Evolutionary conservation across 1,140 invertebrate genomes (phyloP).

Genomic region (Halesus radiatus): DNA sequence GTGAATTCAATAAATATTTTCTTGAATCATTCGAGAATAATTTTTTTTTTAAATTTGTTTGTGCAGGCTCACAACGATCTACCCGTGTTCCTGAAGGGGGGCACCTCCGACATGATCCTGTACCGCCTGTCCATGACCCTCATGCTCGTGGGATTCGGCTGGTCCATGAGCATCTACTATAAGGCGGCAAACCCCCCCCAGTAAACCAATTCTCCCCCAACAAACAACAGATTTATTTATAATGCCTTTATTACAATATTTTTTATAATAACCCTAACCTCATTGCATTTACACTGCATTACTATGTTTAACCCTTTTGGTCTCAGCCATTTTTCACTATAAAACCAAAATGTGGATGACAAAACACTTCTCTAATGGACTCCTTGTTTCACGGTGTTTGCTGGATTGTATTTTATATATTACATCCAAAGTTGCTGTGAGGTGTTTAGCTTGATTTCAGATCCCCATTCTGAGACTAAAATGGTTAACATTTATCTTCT

Average conservation of each 20-base stretch:
- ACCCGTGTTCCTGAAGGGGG: slow-evolving; percentile 75
- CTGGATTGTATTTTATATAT: no score
- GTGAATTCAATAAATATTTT: no score
- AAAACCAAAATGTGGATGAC: no score
- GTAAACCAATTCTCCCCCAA: slow-evolving; percentile 2
- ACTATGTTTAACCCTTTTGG: neutral
- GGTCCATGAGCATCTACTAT: neutral
- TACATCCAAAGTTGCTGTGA: no score
- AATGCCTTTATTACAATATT: slow-evolving; percentile 15
- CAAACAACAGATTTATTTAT: slow-evolving; percentile 2
- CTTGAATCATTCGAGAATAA: no score
- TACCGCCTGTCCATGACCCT: slow-evolving; percentile 67
- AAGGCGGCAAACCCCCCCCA: neutral
- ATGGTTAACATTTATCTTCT: neutral
- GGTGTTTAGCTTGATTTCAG: no score
- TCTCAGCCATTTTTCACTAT: no score
- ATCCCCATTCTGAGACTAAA: no score
- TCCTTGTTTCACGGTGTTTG: no score
- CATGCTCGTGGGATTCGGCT: slow-evolving; percentile 63
- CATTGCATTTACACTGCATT: slow-evolving; percentile 3
- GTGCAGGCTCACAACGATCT: slow-evolving; percentile 70
- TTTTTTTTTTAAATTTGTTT: no score
- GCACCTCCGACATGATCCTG: slow-evolving; percentile 71
- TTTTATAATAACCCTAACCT: neutral
- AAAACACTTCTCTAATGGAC: no score